Conservation (phyloP, 2,888 invertebrate genomes). For the Quadroppia sp. region DNA sequence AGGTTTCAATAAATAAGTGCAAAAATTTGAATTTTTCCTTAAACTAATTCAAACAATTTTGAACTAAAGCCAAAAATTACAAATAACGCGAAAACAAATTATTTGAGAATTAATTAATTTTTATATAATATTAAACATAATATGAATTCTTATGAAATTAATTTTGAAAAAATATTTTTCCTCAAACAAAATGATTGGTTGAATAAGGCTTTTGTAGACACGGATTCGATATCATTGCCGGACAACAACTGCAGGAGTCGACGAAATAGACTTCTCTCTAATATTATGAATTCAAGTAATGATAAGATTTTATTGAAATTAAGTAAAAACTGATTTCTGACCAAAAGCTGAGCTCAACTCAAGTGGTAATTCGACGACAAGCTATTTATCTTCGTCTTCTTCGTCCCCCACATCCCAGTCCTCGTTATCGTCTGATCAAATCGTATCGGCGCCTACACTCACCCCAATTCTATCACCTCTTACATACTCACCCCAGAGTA, state of each 20-base stretch:
- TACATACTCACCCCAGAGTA: constrained; percentile 48
- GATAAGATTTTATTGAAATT: constrained; percentile 14
- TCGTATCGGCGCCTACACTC: constrained; percentile 37
- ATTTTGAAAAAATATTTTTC: neutral
- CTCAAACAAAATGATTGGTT: neutral
- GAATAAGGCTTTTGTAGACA: constrained; percentile 41
- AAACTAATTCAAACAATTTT: no score
- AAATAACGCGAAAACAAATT: no score
- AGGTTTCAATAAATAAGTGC: no score
- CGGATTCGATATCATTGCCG: constrained; percentile 40
- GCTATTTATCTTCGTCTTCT: constrained; percentile 40
- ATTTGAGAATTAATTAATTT: neutral
- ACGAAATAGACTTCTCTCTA: constrained; percentile 45
- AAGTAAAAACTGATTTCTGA: neutral
- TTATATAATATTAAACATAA: neutral
- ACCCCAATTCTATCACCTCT: constrained; percentile 42
- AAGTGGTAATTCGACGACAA: constrained; percentile 21
- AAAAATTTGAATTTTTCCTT: no score
- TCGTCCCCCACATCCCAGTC: constrained; percentile 43
- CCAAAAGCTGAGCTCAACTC: constrained; percentile 29
- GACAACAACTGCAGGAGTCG: constrained; percentile 42
- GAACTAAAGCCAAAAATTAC: no score
- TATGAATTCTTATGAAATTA: neutral
- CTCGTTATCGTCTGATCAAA: constrained; percentile 37
- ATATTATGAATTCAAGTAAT: constrained; percentile 40